Base-by-base conservation (phyloP, 2,797 vertebrate species). In the Astyanax mexicanus region DNA sequence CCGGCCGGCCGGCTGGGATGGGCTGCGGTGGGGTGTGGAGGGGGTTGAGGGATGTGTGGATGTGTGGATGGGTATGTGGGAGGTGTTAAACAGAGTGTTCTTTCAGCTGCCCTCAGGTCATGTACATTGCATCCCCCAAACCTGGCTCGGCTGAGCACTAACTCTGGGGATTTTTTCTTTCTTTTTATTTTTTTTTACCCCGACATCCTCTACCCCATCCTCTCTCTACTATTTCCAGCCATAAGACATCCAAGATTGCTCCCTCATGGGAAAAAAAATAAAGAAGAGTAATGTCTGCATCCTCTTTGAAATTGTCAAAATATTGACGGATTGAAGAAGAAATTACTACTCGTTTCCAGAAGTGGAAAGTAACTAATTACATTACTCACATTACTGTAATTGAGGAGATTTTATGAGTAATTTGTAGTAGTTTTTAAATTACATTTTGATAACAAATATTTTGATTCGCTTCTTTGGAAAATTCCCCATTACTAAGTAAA, bases 31-130 rank as follows among this genome's bases (percentile, higher is more conserved):
- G 38, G 9, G 38, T 10, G 38, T 38, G 64, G 70, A 64, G 60
- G 74, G 51, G 62, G 52, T 2, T 32, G 29, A n/a, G n/a, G n/a
- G n/a, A n/a, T n/a, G n/a, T n/a, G n/a, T n/a, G n/a, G n/a, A n/a
- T n/a, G n/a, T n/a, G n/a, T n/a, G n/a, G n/a, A n/a, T n/a, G n/a
- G n/a, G n/a, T 32, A n/a, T n/a, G 29, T 5, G 8, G 62, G 11
- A 44, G 10, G 12, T 72, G 62, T 55, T 78, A 72, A 69, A 80
- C 47, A 67, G 29, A 65, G 35, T 73, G 54, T 62, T 68, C 72
- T 69, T 71, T 60, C 67, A 51, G 62, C 47, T 54, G 75, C 70
- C 72, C 37, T 35, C 51, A 75, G 76, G 73, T 69, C 73, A 37
- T 65, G 23, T 49, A 42, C 52, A 27, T 61, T 45, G 55, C 17